Evolutionary conservation across 2,888 invertebrate species (phyloP).

Genomic region (Folsomia manolachei): DNA sequence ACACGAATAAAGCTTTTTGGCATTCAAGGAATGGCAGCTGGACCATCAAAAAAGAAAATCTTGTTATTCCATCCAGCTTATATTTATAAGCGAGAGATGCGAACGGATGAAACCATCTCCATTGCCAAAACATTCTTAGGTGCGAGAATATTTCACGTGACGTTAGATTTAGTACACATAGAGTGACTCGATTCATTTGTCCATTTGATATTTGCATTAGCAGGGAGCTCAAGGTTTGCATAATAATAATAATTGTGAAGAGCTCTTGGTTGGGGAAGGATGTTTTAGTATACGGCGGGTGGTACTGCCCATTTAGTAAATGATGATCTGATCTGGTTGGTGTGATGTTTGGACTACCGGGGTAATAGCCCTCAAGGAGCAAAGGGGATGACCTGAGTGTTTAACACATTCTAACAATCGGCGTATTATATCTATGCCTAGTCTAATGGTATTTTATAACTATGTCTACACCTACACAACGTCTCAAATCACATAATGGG

Average conservation of each 20-base stretch:
- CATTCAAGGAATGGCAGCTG: neutral
- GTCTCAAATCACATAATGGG: neutral
- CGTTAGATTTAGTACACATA: neutral
- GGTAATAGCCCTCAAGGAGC: neutral
- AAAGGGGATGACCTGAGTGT: neutral
- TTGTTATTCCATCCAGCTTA: neutral
- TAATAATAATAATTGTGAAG: neutral
- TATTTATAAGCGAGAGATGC: neutral
- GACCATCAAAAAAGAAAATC: neutral
- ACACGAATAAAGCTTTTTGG: neutral
- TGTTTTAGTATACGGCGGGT: neutral
- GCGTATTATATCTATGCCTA: no score
- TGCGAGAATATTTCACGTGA: no score
- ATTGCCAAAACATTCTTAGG: no score
- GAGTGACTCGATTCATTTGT: neutral
- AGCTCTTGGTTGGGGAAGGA: no score
- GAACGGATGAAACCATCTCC: no score
- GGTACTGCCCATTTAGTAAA: slow-evolving; percentile 1
- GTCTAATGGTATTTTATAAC: no score
- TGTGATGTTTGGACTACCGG: neutral
- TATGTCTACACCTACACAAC: neutral
- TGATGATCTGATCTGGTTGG: slow-evolving; percentile 2
- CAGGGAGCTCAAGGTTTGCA: neutral
- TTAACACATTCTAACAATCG: neutral
- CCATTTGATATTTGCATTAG: neutral